These are phyloP conservation scores for Loriculus beryllinus DNA, from an alignment of 2,797 vertebrate genomes.

Conservation along the genomic window DNA sequence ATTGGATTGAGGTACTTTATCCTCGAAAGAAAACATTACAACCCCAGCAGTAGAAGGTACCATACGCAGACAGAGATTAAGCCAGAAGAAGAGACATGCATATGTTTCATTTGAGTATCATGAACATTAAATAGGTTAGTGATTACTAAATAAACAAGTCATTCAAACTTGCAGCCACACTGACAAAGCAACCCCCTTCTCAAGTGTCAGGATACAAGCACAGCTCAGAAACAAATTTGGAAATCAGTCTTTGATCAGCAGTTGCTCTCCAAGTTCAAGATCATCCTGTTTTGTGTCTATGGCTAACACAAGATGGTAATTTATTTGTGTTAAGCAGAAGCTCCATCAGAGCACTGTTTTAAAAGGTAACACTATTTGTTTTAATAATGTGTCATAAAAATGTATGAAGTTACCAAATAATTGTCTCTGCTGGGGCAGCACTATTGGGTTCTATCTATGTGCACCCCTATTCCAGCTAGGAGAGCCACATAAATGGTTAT, in stretches of 20 bases:
- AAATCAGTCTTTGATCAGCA: neutral
- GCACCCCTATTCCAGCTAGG: neutral
- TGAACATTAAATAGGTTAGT: neutral
- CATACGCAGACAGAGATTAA: neutral
- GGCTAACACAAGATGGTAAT: neutral
- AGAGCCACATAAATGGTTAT: accelerated
- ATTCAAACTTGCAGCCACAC: constrained; percentile 12
- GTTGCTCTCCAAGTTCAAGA: neutral
- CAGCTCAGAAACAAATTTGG: neutral
- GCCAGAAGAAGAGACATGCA: neutral
- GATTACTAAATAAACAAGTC: constrained; percentile 28
- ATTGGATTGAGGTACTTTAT: neutral
- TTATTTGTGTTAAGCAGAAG: neutral
- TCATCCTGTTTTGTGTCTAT: neutral
- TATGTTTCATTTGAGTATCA: neutral
- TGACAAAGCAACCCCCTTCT: neutral
- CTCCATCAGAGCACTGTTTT: neutral
- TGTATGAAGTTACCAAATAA: neutral
- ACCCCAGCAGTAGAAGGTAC: accelerated
- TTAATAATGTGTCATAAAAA: neutral
- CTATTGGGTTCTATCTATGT: accelerated
- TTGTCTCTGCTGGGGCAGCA: neutral
- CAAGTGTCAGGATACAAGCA: neutral
- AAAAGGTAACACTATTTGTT: neutral
- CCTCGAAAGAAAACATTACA: accelerated